Evolutionary conservation across 2,113 vertebrate species (phyloP), one percentile per base, ranked within the genome.

Genomic region (Tringa solitaria): DNA sequence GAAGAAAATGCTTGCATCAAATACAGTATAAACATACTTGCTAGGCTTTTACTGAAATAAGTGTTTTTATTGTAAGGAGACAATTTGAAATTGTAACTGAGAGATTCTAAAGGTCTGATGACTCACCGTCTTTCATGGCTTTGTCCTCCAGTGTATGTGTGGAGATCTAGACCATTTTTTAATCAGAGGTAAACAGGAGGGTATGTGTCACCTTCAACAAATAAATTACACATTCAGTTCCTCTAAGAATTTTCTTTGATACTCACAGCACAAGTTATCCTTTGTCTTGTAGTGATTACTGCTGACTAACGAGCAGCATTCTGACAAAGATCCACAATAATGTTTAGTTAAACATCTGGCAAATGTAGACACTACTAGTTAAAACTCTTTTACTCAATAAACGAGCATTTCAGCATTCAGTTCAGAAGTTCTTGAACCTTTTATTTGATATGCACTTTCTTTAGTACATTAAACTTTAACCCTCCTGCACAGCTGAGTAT

Each of bases 331-430:
- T 51, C 35, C 12, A 32, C 75, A 61, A 63, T 93, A 84, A 88
- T 39, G 23, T 91, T 95, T 92, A 82, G 37, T 56, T 88, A 88
- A 95, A 83, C 57, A 83, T 79, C 70, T 97, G 81, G 39, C 65
- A 87, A 69, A 74, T 90, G 45, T 67, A 90, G 78, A 87, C 73
- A 91, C 23, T 84, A 68, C 39, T 94, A 61, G 56, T 86, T 94
- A 82, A 89, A 90, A 70, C 35, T 68, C 12, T 88, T 88, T 78
- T 86, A 91, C 69, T 85, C 75, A 76, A 53, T 79, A 93, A 82
- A 45, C 11, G 63, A 79, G 43, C 21, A 65, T 79, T 68, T 85
- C 86, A 94, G 23, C 33, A 19, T 68, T 67, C 74, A 80, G 22
- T 74, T 91, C 27, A 22, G n/a, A 80, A 80, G n/a, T 60, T 20